Percentiles rank a stretch among this genome's conserved stretches.
phyloP scores from a whole-genome alignment of 2,888 invertebrate species.

The Copidosoma aretas region DNA sequence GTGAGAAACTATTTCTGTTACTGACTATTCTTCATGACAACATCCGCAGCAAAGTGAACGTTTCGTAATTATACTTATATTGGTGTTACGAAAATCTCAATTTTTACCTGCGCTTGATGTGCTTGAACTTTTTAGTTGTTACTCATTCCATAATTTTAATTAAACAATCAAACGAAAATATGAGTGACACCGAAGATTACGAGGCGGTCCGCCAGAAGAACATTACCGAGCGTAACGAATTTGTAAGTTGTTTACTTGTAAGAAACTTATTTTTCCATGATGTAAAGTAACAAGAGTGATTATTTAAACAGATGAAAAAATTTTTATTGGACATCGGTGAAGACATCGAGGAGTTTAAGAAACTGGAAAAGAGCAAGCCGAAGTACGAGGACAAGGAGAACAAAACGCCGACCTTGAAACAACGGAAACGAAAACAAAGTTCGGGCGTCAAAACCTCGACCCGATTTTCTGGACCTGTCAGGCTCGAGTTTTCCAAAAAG shows the following conservation, averaged over 20 bases:
- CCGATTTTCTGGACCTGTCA: not conserved
- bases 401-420: constrained; percentile 42
- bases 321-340: constrained; percentile 51
- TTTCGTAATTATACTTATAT: too few species aligned
- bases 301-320: constrained; percentile 49
- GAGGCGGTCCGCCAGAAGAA: constrained; percentile 54
- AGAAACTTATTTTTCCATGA: not conserved
- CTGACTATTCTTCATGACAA: too few species aligned
- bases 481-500: constrained; percentile 36
- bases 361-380: constrained; percentile 38
- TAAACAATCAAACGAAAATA: constrained; percentile 10
- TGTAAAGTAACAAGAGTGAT: not conserved
- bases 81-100: too few species aligned
- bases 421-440: constrained; percentile 1
- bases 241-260: constrained; percentile 47
- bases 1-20: too few species aligned
- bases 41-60: too few species aligned
- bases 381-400: constrained; percentile 43
- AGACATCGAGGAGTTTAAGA: constrained; percentile 38
- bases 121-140: too few species aligned
- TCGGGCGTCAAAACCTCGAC: constrained; percentile 9
- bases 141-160: too few species aligned
- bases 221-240: constrained; percentile 54
- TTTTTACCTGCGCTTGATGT: too few species aligned
- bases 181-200: constrained; percentile 46